A percentile compares a stretch with the other conserved stretches of the same genome.
phyloP scores from a whole-genome alignment of 2,113 vertebrate species.

The Microtus ochrogaster region DNA sequence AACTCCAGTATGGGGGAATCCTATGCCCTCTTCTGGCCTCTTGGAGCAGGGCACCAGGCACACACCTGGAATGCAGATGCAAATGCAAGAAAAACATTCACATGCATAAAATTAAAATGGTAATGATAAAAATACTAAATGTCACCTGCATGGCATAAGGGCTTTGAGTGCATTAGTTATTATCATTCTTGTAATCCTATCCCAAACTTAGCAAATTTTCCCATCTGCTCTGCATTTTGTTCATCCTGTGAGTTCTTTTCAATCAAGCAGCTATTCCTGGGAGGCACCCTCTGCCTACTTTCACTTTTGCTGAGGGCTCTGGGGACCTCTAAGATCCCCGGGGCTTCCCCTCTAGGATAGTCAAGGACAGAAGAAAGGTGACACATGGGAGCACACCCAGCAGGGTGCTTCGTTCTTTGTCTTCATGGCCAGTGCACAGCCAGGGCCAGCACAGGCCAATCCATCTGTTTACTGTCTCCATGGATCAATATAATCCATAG shows the following conservation, averaged over 20 bases:
- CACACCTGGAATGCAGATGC: neutral
- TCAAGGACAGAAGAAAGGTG: conserved; percentile 3
- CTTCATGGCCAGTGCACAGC: neutral
- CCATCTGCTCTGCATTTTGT: neutral
- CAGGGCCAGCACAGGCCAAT: neutral
- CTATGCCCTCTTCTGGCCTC: neutral
- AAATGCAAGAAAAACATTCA: neutral
- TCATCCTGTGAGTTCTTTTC: neutral
- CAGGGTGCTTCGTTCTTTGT: neutral
- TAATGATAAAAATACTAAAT: neutral
- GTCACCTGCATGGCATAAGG: neutral
- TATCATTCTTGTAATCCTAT: neutral
- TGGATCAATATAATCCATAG: neutral
- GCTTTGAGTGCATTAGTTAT: neutral
- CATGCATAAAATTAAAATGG: neutral
- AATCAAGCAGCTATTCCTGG: conserved; percentile 10
- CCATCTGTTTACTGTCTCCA: neutral
- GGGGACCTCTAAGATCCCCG: neutral
- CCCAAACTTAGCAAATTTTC: neutral
- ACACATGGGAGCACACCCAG: neutral
- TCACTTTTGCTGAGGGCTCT: neutral
- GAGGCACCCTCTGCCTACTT: neutral
- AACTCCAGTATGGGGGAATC: neutral
- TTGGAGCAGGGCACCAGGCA: neutral
- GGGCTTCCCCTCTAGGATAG: neutral